Evolutionary conservation across 2,888 invertebrate species (phyloP).

Genomic region (Eurytoma californica): DNA sequence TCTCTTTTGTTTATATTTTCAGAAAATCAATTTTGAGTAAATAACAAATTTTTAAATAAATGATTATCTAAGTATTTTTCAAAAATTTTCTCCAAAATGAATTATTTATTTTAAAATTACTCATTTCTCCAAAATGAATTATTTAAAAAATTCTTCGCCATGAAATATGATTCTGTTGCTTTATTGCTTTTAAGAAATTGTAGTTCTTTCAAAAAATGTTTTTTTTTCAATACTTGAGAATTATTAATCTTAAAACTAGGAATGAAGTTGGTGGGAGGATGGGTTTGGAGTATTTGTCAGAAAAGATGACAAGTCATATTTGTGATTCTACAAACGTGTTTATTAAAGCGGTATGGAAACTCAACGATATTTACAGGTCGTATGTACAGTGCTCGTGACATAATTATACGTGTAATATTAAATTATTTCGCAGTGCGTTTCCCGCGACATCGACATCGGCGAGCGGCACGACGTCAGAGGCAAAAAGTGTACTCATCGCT

Average conservation of each 20-base stretch:
- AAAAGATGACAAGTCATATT: slow-evolving; percentile 55
- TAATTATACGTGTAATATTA: slow-evolving; percentile 60
- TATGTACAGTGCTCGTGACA: slow-evolving; percentile 70
- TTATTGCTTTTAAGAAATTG: no score
- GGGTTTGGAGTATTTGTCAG: slow-evolving; percentile 48
- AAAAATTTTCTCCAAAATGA: no score
- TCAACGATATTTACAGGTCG: slow-evolving; percentile 78
- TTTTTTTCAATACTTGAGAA: no score
- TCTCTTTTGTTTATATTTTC: no score
- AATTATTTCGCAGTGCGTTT: slow-evolving; percentile 46
- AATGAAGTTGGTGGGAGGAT: neutral
- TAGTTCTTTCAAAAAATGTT: no score
- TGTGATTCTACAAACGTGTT: slow-evolving; percentile 77
- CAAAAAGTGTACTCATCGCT: slow-evolving; percentile 25
- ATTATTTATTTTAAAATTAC: no score
- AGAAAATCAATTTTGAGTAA: no score
- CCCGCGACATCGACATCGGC: slow-evolving; percentile 21
- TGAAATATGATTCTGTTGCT: no score
- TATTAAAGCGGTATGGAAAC: slow-evolving; percentile 80
- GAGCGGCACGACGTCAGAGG: slow-evolving; percentile 32
- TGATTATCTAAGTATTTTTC: no score
- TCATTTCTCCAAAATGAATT: no score
- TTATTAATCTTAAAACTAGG: neutral
- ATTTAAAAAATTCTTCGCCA: no score
- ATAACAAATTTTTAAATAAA: no score